Conservation (phyloP, 1,140 invertebrate genomes). For the Adelges cooleyi region DNA sequence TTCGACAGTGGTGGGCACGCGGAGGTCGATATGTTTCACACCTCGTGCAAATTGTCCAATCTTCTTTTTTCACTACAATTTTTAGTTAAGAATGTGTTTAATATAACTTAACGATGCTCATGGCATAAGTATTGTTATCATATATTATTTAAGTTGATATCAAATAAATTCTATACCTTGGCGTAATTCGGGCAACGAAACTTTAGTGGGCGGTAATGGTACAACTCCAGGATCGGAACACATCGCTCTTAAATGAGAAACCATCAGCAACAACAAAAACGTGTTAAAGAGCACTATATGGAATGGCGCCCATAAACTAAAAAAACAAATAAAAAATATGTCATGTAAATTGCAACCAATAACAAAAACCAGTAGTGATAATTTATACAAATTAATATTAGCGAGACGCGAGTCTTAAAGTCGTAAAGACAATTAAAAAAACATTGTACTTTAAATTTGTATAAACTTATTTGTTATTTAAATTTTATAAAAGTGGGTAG, state of each 20-base stretch:
- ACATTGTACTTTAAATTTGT: too few species aligned
- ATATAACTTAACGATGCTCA: constrained; percentile 11
- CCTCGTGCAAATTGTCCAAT: constrained; percentile 74
- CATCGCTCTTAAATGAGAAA: constrained; percentile 72
- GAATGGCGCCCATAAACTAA: constrained; percentile 74
- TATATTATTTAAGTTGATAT: not conserved
- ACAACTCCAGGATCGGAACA: constrained; percentile 81
- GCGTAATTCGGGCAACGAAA: constrained; percentile 80
- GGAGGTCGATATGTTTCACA: constrained; percentile 78
- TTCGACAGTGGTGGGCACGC: constrained; percentile 76
- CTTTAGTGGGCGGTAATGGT: constrained; percentile 62
- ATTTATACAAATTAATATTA: not conserved
- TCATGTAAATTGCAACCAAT: not conserved
- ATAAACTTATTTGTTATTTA: too few species aligned
- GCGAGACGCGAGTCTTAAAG: too few species aligned
- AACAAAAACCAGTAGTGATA: constrained; percentile 7
- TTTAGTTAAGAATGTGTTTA: not conserved
- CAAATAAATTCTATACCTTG: constrained; percentile 37
- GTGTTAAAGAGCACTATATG: constrained; percentile 73
- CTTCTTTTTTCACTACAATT: constrained; percentile 44
- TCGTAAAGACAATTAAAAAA: too few species aligned
- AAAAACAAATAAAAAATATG: constrained; percentile 32
- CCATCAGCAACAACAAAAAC: constrained; percentile 59
- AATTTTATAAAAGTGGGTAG: too few species aligned
- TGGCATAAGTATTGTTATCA: not conserved